Percentiles rank a stretch among this genome's conserved stretches.
Conservation (phyloP, 2,797 vertebrate species). For the Lepus townsendii region DNA sequence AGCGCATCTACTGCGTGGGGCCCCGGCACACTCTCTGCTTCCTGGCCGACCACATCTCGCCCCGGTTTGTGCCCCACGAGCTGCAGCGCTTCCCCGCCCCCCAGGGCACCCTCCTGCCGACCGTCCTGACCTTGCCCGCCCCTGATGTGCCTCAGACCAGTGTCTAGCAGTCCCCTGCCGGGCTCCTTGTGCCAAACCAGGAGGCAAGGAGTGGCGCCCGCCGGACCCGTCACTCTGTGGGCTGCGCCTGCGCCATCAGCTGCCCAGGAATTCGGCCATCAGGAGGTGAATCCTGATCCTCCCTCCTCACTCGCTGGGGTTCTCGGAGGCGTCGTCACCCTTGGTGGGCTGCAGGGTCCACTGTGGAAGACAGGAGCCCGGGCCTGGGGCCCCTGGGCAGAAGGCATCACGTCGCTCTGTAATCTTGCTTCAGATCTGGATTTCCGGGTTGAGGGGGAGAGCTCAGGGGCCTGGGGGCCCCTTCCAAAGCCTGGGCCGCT, state of each 20-base stretch:
- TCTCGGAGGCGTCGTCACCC: not conserved
- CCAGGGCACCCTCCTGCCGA: conserved; percentile 92
- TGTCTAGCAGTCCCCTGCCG: conserved; percentile 85
- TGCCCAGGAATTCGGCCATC: fast-evolving
- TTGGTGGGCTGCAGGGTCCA: fast-evolving
- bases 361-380: not conserved
- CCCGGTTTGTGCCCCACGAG: conserved; percentile 91
- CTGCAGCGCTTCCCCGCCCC: conserved; percentile 90
- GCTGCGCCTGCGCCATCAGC: not conserved
- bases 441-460: not conserved
- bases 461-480: not conserved
- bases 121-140: conserved; percentile 92
- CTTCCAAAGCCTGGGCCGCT: not conserved
- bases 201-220: no score
- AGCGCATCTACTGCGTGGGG: conserved; percentile 92
- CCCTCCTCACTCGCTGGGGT: not conserved
- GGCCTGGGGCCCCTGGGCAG: not conserved
- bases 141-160: conserved; percentile 87
- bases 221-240: fast-evolving
- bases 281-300: not conserved
- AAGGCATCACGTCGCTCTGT: fast-evolving
- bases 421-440: not conserved
- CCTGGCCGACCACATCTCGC: conserved; percentile 93
- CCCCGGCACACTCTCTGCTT: conserved; percentile 91
- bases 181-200: not conserved